Base-by-base conservation (phyloP, 2,113 vertebrate genomes). In the Calypte anna region DNA sequence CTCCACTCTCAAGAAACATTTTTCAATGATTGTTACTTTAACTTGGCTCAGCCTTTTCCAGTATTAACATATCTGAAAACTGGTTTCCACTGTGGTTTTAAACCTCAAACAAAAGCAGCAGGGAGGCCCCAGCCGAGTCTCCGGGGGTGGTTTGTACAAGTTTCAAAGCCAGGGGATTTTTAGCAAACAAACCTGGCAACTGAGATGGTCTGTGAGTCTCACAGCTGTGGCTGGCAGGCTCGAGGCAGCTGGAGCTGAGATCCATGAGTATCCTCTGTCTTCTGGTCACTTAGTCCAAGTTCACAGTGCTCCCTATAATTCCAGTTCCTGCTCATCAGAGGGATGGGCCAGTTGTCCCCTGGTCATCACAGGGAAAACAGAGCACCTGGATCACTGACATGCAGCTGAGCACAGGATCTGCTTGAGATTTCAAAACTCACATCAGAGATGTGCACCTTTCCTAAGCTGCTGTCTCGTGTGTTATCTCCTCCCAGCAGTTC, bases 151-250 rank as follows among this genome's bases (percentile, higher is more conserved):
- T 77, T 55, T 81, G 84, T 96, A 46, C 28, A 1, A 43, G 38
- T 90, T 85, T 83, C 67, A 51, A 83, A 36, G 44, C 87, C 87
- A 91, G 67, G 74, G 87, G 87, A 97, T 93, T 90, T 90, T 91
- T 75, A 91, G 72, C 91, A 94, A 93, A 86, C 85, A 91, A 90
- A 94, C 90, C 94, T 95, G 95, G 95, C 93, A 90, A 21, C 77
- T 57, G 86, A 81, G 87, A 91, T 91, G 93, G 82, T 73, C 85
- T 53, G 7, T 68, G 87, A 90, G 88, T 28, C 84, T 94, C 72
- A 40, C 94, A 96, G 94, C 96, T 97, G 95, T 61, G 93, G 90
- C 85, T 93, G 94, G 95, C 93, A 94, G 91, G 63, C 18, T 93
- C 1, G 0, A 95, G 76, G 85, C 95, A 97, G 93, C 85, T 96